Base-by-base conservation (phyloP, 30 jellyfish, hydroid and myxozoan species). In the Chironex yamaguchii region DNA sequence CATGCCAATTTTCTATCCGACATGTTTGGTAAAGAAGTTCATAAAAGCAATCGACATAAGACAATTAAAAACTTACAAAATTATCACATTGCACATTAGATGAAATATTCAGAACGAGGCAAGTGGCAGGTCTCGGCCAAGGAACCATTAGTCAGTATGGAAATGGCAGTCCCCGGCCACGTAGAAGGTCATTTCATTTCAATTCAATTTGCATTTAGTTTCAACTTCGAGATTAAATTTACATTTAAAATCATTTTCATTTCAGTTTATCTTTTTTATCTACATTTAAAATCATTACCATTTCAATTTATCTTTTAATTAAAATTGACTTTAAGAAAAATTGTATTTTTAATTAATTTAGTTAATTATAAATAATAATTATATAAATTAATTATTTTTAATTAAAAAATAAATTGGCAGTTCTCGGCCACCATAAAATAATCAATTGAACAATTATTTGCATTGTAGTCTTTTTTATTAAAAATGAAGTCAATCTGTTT, bases 381-480 rank as follows among this genome's bases (percentile, higher is more conserved):
- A 14, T 1, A 67, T 11, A 30, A 67, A 67, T 17, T 3, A 54
- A n/a, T 6, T 54, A 6, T 3, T n/a, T n/a, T 54, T 6, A 54
- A 54, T 3, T 6, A 54, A 54, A 3, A n/a, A 20, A 54, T 14
- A 63, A 63, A 32, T 2, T 71, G 85, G 85, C 85, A 36, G 85
- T 48, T 71, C 84, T 71, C 84, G 33, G 84, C 84, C 84, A 71
- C 84, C 84, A 71, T 71, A 35, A 20, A 54, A 4, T 32, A 54
- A 54, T 54, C 71, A n/a, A 6, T n/a, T n/a, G n/a, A n/a, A n/a
- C n/a, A n/a, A n/a, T n/a, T n/a, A n/a, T n/a, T n/a, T n/a, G n/a
- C n/a, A n/a, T n/a, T n/a, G n/a, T n/a, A n/a, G n/a, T n/a, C n/a
- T n/a, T n/a, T n/a, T n/a, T n/a, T n/a, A n/a, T n/a, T n/a, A n/a